phyloP scores from a whole-genome alignment of 1,140 invertebrate species.

The Lysiphlebus fabarum region DNA sequence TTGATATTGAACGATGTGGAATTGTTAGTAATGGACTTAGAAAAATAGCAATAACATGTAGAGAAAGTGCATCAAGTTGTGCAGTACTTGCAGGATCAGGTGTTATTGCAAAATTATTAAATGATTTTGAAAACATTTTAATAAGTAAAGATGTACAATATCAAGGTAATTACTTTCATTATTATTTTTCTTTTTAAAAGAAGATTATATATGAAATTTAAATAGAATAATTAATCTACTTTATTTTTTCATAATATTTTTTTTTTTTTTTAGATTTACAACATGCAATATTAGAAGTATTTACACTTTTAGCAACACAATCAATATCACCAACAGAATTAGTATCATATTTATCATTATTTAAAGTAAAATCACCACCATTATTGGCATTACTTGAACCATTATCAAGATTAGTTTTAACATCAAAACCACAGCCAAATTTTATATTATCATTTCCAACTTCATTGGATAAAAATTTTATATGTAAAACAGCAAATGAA shows the following conservation, averaged over 20 bases:
- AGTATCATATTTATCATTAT: constrained; percentile 57
- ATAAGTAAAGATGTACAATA: constrained; percentile 37
- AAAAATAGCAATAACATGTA: constrained; percentile 47
- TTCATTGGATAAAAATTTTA: constrained; percentile 5
- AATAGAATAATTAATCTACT: too few species aligned
- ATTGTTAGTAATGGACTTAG: constrained; percentile 45
- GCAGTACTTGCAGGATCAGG: constrained; percentile 48
- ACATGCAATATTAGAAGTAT: constrained; percentile 59
- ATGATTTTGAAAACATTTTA: constrained; percentile 46
- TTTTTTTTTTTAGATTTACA: constrained; percentile 60
- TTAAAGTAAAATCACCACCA: constrained; percentile 56
- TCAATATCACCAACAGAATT: constrained; percentile 58
- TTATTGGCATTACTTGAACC: constrained; percentile 55
- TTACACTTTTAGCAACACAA: constrained; percentile 57
- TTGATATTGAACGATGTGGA: constrained; percentile 39
- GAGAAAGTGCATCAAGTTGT: constrained; percentile 52
- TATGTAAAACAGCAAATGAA: constrained; percentile 26
- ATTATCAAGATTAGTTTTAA: constrained; percentile 53
- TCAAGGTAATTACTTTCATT: constrained; percentile 39
- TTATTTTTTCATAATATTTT: too few species aligned
- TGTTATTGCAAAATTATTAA: constrained; percentile 46
- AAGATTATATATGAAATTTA: constrained; percentile 1
- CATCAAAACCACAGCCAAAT: constrained; percentile 57
- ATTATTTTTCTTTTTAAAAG: constrained; percentile 17
- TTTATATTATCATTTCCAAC: constrained; percentile 60